Base-by-base conservation (phyloP, 1,140 invertebrate species). In the Hyphantria cunea region DNA sequence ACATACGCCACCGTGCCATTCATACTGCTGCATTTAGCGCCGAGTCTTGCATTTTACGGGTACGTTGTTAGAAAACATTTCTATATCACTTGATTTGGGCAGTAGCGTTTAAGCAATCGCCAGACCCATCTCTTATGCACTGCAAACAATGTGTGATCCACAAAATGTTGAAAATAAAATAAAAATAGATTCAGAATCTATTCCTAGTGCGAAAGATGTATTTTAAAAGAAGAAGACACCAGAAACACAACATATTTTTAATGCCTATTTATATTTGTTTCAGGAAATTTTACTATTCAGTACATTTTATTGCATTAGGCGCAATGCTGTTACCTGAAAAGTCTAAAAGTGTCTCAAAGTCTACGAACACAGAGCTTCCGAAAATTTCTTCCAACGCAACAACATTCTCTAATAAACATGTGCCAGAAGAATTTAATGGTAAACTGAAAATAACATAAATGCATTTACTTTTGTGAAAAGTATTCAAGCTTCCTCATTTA, bases 1-100 rank as follows among this genome's bases (percentile, higher is more conserved):
- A 94, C 95, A 17, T 99, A 98, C 80, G 93, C 96, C 25, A 96
- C 96, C 14, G 97, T 97, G 75, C 96, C 96, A 68, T 98, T 99
- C 88, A 93, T 98, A 54, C 78, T 98, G n/a, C 92, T 98, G 64
- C 96, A 98, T 80, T 95, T 98, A 59, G 89, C 92, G 76, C 91
- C 91, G 6, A 90, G 84, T 58, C 70, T 92, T 6, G 88, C 86
- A 0, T 90, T 92, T 64, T 92, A 92, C 52, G 86, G 84, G 91
- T 92, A 71, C 39, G 64, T 25, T 25, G 17, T 25, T 25, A 25
- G 5, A n/a, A n/a, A n/a, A n/a, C n/a, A n/a, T n/a, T n/a, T n/a
- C n/a, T n/a, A n/a, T n/a, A n/a, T n/a, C n/a, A n/a, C n/a, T n/a
- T n/a, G n/a, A n/a, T n/a, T n/a, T n/a, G n/a, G n/a, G n/a, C n/a